phyloP scores from a whole-genome alignment of 2,113 vertebrate species.

The Syngnathoides biaculeatus region DNA sequence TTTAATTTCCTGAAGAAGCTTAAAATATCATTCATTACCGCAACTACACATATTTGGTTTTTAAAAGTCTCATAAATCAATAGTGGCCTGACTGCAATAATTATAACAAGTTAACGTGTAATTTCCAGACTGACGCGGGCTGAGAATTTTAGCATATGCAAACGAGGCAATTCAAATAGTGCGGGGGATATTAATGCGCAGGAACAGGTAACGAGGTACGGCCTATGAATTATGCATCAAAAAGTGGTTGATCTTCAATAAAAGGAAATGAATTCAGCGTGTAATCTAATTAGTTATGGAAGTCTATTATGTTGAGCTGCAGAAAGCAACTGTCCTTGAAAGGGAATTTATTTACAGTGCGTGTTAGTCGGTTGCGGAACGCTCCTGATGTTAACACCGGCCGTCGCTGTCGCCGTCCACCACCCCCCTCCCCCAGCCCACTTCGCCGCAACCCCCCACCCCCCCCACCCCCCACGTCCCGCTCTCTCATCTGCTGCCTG shows the following conservation, averaged over 20 bases:
- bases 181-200: slow-evolving; percentile 99
- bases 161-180: slow-evolving; percentile 99
- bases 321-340: slow-evolving; percentile 99
- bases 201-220: slow-evolving; percentile 99
- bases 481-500: slow-evolving; percentile 11
- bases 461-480: slow-evolving; percentile 32
- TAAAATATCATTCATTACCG: slow-evolving; percentile 99
- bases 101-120: slow-evolving; percentile 99
- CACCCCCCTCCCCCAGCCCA: slow-evolving; percentile 46
- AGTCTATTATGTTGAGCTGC: slow-evolving; percentile 99
- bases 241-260: slow-evolving; percentile 99
- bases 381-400: slow-evolving; percentile 83
- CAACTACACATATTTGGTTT: slow-evolving; percentile 99
- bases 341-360: slow-evolving; percentile 99
- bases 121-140: slow-evolving; percentile 96
- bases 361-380: slow-evolving; percentile 93
- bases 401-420: slow-evolving; percentile 42
- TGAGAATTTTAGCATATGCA: slow-evolving; percentile 99
- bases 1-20: slow-evolving; percentile 99
- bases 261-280: slow-evolving; percentile 99
- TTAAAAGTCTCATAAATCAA: slow-evolving; percentile 99
- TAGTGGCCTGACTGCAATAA: slow-evolving; percentile 99
- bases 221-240: slow-evolving; percentile 99
- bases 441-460: slow-evolving; percentile 28
- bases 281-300: slow-evolving; percentile 99